Conservation (phyloP, 64 coral and sea anemone genomes). For the Catalaphyllia jardinei region DNA sequence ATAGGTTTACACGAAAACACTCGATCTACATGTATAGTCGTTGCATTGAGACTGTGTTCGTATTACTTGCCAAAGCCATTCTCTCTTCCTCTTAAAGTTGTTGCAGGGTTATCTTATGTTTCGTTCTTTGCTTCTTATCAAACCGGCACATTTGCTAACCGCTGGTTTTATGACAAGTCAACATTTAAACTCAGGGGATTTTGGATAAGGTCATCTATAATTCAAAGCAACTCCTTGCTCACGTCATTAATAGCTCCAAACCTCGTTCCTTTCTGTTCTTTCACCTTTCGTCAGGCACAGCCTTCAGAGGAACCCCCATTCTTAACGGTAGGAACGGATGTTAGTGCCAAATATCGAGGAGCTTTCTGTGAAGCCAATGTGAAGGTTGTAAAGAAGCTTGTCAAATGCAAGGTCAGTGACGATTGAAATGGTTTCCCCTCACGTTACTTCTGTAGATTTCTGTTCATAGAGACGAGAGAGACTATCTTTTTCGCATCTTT, state of each 20-base stretch:
- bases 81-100: background rate
- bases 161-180: conserved; percentile 69
- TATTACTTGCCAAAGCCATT: background rate
- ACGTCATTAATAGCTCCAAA: conserved; percentile 86
- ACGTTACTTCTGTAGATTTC: background rate
- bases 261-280: conserved; percentile 61
- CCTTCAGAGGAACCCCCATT: conserved; percentile 93
- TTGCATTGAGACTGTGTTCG: background rate
- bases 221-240: conserved; percentile 90
- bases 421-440: conserved; percentile 18
- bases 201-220: conserved; percentile 90
- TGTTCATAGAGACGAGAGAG: conserved; percentile 13
- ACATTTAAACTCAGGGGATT: conserved; percentile 50
- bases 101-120: background rate
- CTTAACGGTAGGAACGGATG: conserved; percentile 95
- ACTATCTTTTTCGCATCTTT: conserved; percentile 14
- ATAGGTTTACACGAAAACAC: conserved; percentile 14
- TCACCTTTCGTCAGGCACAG: conserved; percentile 78
- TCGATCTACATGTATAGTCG: background rate
- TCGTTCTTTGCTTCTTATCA: conserved; percentile 19
- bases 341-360: conserved; percentile 99
- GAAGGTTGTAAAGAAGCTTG: conserved; percentile 96
- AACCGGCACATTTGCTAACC: conserved; percentile 46
- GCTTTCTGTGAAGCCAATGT: conserved; percentile 99
- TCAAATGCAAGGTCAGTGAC: conserved; percentile 93